Percentiles rank a stretch among this genome's conserved stretches.
These are phyloP conservation scores for Actinia equina DNA, from an alignment of 64 coral and sea anemone genomes.

Conservation along the genomic window DNA sequence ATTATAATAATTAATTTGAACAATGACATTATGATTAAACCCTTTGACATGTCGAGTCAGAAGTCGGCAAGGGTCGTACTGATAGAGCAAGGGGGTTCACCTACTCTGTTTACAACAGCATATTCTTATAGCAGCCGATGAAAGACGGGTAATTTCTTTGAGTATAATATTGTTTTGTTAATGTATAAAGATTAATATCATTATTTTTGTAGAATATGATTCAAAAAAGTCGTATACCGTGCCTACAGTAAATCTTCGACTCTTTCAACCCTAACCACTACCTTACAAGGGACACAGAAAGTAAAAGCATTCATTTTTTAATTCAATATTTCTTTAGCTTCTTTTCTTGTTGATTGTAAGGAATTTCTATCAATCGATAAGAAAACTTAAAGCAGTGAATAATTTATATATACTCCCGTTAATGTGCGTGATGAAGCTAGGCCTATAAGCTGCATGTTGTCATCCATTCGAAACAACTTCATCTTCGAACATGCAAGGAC, in stretches of 20 bases:
- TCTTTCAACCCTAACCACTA: background rate
- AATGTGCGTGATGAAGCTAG: background rate
- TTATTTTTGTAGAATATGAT: background rate
- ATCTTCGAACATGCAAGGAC: no score
- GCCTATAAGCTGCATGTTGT: no score
- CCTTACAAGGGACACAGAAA: background rate
- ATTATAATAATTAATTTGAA: no score
- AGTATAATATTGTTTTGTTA: no score
- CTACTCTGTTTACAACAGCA: background rate
- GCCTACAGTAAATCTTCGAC: background rate
- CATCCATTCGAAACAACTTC: no score
- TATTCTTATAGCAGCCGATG: no score
- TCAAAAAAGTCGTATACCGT: background rate
- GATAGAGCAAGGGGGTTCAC: background rate
- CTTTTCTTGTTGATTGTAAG: background rate
- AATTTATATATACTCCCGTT: background rate
- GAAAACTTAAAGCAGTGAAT: background rate
- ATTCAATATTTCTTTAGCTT: background rate
- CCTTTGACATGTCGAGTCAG: background rate
- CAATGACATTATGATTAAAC: background rate
- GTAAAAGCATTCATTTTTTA: background rate
- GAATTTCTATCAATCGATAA: background rate
- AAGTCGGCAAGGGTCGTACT: background rate
- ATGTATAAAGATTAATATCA: background rate
- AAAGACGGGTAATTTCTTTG: no score